Evolutionary conservation across 2,888 invertebrate genomes (phyloP).

Genomic region (Spisula solida): DNA sequence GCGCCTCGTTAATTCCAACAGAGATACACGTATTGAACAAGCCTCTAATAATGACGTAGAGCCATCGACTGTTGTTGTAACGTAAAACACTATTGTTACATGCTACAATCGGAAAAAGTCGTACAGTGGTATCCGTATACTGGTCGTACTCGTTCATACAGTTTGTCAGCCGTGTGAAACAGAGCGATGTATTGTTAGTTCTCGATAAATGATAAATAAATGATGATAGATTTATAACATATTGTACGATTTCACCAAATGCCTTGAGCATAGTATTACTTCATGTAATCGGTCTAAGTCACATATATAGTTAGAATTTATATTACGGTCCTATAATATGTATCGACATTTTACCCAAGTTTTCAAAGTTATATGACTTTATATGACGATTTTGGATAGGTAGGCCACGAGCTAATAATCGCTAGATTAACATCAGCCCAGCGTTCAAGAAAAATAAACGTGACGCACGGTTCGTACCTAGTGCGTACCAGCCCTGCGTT

Average conservation of each 20-base stretch:
- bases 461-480: too few species aligned
- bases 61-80: neutral
- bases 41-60: neutral
- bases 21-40: neutral
- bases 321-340: neutral
- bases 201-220: slow-evolving; percentile 45
- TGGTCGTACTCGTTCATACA: neutral
- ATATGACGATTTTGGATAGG: neutral
- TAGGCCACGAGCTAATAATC: too few species aligned
- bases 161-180: slow-evolving; percentile 26
- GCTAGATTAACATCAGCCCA: too few species aligned
- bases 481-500: too few species aligned
- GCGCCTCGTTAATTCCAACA: neutral
- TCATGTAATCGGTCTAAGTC: neutral
- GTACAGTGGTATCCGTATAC: neutral
- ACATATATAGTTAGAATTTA: neutral
- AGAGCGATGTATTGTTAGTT: slow-evolving; percentile 12
- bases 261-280: slow-evolving; percentile 32
- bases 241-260: neutral
- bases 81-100: neutral
- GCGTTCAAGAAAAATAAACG: too few species aligned
- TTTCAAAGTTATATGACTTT: neutral
- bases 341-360: neutral
- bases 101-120: slow-evolving; percentile 18
- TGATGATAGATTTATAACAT: slow-evolving; percentile 24